phyloP scores from a whole-genome alignment of 1,140 invertebrate genomes.

The Lucilia sericata region DNA sequence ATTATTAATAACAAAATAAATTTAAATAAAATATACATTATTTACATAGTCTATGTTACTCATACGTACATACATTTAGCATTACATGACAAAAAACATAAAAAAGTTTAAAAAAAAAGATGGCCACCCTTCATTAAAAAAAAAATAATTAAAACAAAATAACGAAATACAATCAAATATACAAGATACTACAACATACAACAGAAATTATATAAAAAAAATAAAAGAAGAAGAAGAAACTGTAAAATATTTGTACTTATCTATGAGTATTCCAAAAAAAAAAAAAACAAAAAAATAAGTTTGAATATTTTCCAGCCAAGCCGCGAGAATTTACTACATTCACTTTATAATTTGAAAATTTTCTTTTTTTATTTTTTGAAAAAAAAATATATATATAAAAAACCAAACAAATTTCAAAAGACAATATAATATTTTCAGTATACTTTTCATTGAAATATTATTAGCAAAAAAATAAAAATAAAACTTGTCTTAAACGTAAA shows the following conservation, averaged over 20 bases:
- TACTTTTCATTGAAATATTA: neutral
- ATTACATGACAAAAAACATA: neutral
- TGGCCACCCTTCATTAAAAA: neutral
- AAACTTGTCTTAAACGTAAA: neutral
- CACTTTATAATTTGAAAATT: neutral
- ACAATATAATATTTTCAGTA: neutral
- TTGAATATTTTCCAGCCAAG: neutral
- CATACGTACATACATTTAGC: neutral
- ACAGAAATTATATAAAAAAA: neutral
- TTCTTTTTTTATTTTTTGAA: neutral
- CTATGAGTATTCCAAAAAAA: neutral
- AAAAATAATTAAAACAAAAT: neutral
- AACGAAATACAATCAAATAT: conserved; percentile 27
- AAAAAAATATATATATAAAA: too few species aligned
- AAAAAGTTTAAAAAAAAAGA: neutral
- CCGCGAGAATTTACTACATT: neutral
- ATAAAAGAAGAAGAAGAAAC: neutral
- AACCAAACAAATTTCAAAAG: neutral
- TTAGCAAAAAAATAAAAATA: neutral
- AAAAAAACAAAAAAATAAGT: too few species aligned
- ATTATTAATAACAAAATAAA: conserved; percentile 36
- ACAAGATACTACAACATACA: neutral
- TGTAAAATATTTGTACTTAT: conserved; percentile 14
- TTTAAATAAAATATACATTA: conserved; percentile 19
- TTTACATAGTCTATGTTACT: neutral